Conservation (phyloP, 53 echinoderm and acorn worm species). For the Astropecten irregularis region DNA sequence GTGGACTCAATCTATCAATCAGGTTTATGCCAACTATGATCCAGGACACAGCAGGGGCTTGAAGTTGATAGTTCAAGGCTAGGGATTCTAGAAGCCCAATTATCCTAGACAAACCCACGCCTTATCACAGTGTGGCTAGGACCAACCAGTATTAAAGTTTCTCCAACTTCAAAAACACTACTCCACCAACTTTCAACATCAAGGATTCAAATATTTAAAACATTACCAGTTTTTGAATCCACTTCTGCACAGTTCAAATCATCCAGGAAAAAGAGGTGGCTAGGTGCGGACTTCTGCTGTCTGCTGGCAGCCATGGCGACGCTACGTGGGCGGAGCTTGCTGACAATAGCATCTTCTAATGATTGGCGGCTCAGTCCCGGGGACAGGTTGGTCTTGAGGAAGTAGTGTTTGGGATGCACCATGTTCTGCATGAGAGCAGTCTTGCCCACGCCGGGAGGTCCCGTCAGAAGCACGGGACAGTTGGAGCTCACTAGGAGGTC, state of each 20-base stretch:
- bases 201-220: too few relatives aligned
- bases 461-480: conserved; percentile 78
- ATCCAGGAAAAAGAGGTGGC: conserved; percentile 80
- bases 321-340: conserved; percentile 79
- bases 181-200: too few relatives aligned
- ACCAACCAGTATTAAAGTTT: too few relatives aligned
- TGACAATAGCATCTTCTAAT: conserved; percentile 72
- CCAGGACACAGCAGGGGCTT: too few relatives aligned
- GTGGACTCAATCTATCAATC: too few relatives aligned
- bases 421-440: conserved; percentile 92
- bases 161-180: too few relatives aligned
- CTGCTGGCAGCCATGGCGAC: conserved; percentile 60
- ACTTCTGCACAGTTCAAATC: conserved; percentile 75
- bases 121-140: too few relatives aligned
- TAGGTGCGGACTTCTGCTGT: conserved; percentile 45
- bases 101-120: too few relatives aligned
- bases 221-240: conserved; percentile 75
- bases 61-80: too few relatives aligned
- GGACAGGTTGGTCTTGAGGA: conserved; percentile 74
- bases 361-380: conserved; percentile 70
- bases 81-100: too few relatives aligned
- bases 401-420: conserved; percentile 92
- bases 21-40: too few relatives aligned
- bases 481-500: conserved; percentile 76
- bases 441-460: conserved; percentile 93